Base-by-base conservation (phyloP, 2,113 vertebrate genomes). In the Brachionichthys hirsutus region DNA sequence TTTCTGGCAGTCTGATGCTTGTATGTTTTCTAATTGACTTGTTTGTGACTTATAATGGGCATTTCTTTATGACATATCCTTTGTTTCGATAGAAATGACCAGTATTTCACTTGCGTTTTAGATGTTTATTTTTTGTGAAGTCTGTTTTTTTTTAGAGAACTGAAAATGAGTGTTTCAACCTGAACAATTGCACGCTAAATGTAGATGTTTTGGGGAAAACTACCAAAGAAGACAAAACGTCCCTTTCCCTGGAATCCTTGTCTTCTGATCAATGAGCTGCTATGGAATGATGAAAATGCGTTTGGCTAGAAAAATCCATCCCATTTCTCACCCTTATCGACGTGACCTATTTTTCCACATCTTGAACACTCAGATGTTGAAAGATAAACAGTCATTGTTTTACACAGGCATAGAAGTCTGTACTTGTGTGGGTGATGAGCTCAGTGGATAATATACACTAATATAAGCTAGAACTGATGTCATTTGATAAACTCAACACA, bases 381-480 rank as follows among this genome's bases (percentile, higher is more conserved):
- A 49, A 45, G 13, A 64, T 57, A 58, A 73, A 35, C 13, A 17
- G 42, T 75, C 14, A 24, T 62, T 59, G 66, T 76, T 71, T 79
- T 60, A 58, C 48, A 67, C 19, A 57, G 34, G 49, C 44, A 53
- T 35, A 35, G 16, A 20, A 16, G 61, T 76, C 69, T 86, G 75
- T 45, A 81, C 76, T 50, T 70, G 40, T 62, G 42, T 75, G 72
- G 69, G 57, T 49, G 18, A 59, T 41, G 54, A 78, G 62, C 75
- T 30, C 48, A 42, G 57, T 12, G 15, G 53, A 63, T 42, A 71
- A 63, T 42, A 71, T 73, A 81, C 82, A 85, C 72, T 77, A 62
- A 74, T 79, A 89, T 89, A 89, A 89, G 85, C 87, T 89, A 85
- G 44, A 77, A 81, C 58, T 70, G 54, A 71, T 74, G 47, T 74